Conservation (phyloP, 2,888 invertebrate genomes). For the Lasioglossum calceatum region DNA sequence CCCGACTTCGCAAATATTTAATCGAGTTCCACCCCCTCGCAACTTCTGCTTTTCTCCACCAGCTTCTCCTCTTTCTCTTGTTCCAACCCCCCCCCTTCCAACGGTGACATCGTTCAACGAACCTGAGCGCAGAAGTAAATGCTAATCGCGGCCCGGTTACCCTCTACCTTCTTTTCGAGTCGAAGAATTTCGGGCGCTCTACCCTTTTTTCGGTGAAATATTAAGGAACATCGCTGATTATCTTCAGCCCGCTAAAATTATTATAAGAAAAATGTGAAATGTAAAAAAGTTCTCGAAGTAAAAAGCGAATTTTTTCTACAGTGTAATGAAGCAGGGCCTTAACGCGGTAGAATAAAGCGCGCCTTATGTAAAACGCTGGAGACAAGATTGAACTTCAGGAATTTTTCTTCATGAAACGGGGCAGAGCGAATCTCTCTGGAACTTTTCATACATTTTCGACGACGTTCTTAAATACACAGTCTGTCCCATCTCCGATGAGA, state of each 20-base stretch:
- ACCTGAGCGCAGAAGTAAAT: neutral
- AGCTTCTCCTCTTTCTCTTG: neutral
- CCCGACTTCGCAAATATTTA: constrained; percentile 42
- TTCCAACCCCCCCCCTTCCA: neutral
- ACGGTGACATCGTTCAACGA: neutral
- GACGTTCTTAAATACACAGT: neutral
- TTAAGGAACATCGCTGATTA: too few relatives aligned
- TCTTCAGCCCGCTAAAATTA: too few relatives aligned
- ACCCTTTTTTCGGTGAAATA: neutral
- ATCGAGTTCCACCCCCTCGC: constrained; percentile 16
- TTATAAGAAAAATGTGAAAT: too few relatives aligned
- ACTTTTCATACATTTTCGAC: neutral
- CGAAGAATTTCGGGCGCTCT: neutral
- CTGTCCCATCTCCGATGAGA: too few relatives aligned
- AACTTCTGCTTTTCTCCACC: neutral
- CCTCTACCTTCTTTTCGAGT: neutral
- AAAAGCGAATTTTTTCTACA: neutral
- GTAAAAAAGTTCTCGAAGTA: neutral
- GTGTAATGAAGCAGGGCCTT: neutral
- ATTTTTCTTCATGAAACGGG: neutral
- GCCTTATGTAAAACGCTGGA: neutral
- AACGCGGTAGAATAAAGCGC: neutral
- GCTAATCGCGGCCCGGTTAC: neutral
- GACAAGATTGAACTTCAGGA: neutral
- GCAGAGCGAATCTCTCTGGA: neutral